Evolutionary conservation across 2,797 vertebrate species (phyloP), one percentile per base, ranked within the genome.

Genomic region (Numenius phaeopus): DNA sequence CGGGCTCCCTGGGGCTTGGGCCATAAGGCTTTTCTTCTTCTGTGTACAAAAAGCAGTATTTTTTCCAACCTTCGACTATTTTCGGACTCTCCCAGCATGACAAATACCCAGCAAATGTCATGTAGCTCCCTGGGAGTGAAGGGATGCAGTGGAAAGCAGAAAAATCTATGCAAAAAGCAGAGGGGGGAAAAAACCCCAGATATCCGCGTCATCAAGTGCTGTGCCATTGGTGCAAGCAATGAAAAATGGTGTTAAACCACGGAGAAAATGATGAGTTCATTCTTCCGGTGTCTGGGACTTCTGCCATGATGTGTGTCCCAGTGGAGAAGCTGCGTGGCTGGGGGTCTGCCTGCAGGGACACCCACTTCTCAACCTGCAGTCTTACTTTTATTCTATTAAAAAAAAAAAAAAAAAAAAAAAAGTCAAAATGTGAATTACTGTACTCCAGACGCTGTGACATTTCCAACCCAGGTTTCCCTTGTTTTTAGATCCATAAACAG

Each of bases 321-420:
- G 20, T 4, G 52, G 10, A 66, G 58, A 62, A n/a, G 57, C 29
- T 22, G 26, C 0, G 0, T 66, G 40, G n/a, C 1, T 1, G 72
- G 52, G 40, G 47, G 17, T 26, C 20, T 64, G 54, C 34, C 46
- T 67, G 37, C 42, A 8, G 54, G 14, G 14, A 5, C 7, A 10
- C 21, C 52, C 42, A 8, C 20, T 58, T 52, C 65, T 30, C 39
- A 58, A 16, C 23, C 27, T 42, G n/a, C 59, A 11, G 37, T 21
- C 82, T 85, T 46, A 23, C n/a, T 62, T 65, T 26, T 40, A 14
- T 37, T 39, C n/a, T 32, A 11, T 34, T 8, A 14, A 2, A 52
- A 7, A 14, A 14, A 29, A 58, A 16, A 52, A 7, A 14, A 14
- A 29, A 58, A 16, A 20, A 26, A 20, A 19, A 10, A 32, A 15